A percentile compares a stretch with the other conserved stretches of the same genome.
Conservation (phyloP, 2,888 invertebrate species). For the Selenia dentaria region DNA sequence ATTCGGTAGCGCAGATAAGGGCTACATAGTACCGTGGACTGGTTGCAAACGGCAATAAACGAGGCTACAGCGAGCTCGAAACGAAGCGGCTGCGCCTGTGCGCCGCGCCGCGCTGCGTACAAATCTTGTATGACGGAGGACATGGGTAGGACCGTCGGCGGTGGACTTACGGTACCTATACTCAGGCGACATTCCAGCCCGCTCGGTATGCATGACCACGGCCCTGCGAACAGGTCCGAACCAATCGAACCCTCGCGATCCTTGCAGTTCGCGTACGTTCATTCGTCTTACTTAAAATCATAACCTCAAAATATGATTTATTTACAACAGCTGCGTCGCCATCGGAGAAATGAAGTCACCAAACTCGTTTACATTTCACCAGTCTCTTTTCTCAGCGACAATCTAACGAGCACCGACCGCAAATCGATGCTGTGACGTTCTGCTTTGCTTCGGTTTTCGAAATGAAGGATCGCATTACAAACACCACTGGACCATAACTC, state of each 20-base stretch:
- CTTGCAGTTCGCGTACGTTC: constrained; percentile 52
- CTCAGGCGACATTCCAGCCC: constrained; percentile 76
- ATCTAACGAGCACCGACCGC: constrained; percentile 75
- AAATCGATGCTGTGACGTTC: constrained; percentile 70
- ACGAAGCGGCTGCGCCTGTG: constrained; percentile 61
- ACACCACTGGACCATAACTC: constrained; percentile 83
- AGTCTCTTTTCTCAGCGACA: constrained; percentile 71
- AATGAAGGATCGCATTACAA: constrained; percentile 81
- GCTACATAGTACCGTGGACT: constrained; percentile 58
- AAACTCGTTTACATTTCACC: constrained; percentile 77
- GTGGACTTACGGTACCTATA: constrained; percentile 75
- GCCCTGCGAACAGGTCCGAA: constrained; percentile 76
- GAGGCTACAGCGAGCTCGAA: constrained; percentile 59
- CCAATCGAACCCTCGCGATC: constrained; percentile 48
- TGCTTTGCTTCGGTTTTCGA: constrained; percentile 77
- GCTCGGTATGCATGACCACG: constrained; percentile 71
- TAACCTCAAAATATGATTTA: constrained; percentile 67
- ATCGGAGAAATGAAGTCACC: constrained; percentile 53
- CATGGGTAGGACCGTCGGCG: constrained; percentile 45
- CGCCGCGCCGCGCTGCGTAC: constrained; percentile 67
- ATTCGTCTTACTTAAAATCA: constrained; percentile 60
- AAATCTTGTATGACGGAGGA: constrained; percentile 74
- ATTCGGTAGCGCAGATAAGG: constrained; percentile 69
- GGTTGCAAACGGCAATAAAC: constrained; percentile 67
- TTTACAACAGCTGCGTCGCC: constrained; percentile 63